Evolutionary conservation across 53 echinoderm and acorn worm species (phyloP).

Genomic region (Temnopleurus reevesii): DNA sequence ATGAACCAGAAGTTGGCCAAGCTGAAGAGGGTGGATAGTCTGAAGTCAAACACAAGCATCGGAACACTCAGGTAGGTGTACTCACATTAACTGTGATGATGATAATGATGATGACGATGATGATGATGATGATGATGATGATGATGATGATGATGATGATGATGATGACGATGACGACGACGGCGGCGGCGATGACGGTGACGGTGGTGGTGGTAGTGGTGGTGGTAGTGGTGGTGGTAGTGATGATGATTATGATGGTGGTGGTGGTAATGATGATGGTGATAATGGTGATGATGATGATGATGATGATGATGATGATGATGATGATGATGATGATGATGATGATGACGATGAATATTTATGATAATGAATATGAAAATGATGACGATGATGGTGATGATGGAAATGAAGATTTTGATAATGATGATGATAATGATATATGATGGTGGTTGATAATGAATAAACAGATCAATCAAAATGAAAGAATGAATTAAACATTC

Average conservation of each 20-base stretch:
- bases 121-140: slow-evolving; percentile 19
- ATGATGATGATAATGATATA: not conserved
- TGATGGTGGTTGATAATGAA: too few relatives aligned
- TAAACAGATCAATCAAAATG: too few relatives aligned
- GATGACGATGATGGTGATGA: not conserved
- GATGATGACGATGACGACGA: not conserved
- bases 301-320: slow-evolving; percentile 12
- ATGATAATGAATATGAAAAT: not conserved
- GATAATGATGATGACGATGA: too few relatives aligned
- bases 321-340: not conserved
- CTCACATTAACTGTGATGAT: too few relatives aligned
- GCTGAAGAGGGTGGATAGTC: slow-evolving; percentile 86
- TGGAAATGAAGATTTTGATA: not conserved
- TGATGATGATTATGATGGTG: too few relatives aligned
- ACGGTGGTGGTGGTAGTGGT: not conserved
- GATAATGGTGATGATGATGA: slow-evolving; percentile 29
- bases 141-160: slow-evolving; percentile 4
- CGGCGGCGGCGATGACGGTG: not conserved
- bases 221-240: not conserved
- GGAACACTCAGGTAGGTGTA: slow-evolving; percentile 83
- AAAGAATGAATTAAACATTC: too few relatives aligned
- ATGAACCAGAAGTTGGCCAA: slow-evolving; percentile 83
- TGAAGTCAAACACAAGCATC: slow-evolving; percentile 85
- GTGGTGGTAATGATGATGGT: slow-evolving; percentile 2
- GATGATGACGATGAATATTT: slow-evolving; percentile 4